Evolutionary conservation across 2,797 vertebrate genomes (phyloP).

Genomic region (Gymnoscopelus microlampas): DNA sequence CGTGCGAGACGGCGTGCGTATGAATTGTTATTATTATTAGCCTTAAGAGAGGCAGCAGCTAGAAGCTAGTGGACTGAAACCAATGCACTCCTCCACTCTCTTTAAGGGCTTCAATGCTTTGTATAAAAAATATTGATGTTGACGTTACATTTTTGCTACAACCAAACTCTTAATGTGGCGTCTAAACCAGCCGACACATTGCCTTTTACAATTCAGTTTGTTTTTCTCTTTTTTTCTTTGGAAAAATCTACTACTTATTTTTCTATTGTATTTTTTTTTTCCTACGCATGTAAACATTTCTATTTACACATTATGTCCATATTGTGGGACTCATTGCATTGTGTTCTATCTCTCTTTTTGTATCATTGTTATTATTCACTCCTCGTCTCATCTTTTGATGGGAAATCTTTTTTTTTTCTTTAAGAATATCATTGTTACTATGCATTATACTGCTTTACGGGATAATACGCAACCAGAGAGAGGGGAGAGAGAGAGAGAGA

Average conservation of each 20-base stretch:
- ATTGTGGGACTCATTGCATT: conserved; percentile 46
- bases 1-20: no score
- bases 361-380: conserved; percentile 52
- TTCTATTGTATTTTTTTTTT: conserved; percentile 63
- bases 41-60: conserved; percentile 21
- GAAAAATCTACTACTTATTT: conserved; percentile 71
- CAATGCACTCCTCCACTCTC: conserved; percentile 60
- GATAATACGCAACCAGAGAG: conserved; percentile 7
- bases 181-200: conserved; percentile 35
- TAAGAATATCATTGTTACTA: conserved; percentile 25
- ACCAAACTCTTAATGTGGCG: conserved; percentile 52
- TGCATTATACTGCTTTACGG: conserved; percentile 37
- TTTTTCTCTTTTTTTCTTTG: conserved; percentile 55
- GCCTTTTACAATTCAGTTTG: conserved; percentile 65
- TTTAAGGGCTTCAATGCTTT: conserved; percentile 71
- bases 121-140: conserved; percentile 58
- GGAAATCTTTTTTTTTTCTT: conserved; percentile 26
- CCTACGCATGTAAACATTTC: conserved; percentile 63
- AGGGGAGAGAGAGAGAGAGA: conserved; percentile 24
- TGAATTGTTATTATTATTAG: no score
- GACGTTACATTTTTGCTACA: conserved; percentile 47
- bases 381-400: conserved; percentile 37
- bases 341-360: conserved; percentile 28
- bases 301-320: conserved; percentile 43
- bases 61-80: conserved; percentile 35